Percentiles rank a stretch among this genome's conserved stretches.
phyloP scores from a whole-genome alignment of 2,113 vertebrate genomes.

The Vimba vimba region DNA sequence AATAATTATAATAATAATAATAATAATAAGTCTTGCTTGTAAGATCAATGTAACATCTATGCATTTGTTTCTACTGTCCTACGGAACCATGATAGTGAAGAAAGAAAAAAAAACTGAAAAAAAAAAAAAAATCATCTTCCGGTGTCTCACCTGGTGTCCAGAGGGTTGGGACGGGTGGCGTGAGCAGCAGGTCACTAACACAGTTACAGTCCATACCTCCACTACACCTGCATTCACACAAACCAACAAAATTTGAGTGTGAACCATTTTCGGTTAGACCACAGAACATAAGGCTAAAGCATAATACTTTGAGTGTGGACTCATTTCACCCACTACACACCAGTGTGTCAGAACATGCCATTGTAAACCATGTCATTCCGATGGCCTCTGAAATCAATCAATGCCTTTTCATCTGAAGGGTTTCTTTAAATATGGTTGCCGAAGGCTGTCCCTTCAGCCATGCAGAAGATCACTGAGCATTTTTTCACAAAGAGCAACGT shows the following conservation, averaged over 20 bases:
- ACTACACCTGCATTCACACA: conserved; percentile 69
- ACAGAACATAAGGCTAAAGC: neutral
- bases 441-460: conserved; percentile 33
- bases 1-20: too few relatives aligned
- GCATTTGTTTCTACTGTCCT: neutral
- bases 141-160: conserved; percentile 88
- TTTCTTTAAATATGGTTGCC: conserved; percentile 44
- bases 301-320: conserved; percentile 18
- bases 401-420: conserved; percentile 46
- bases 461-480: conserved; percentile 46
- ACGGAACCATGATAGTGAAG: neutral
- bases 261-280: neutral
- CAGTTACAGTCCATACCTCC: conserved; percentile 92
- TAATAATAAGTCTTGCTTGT: neutral
- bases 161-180: conserved; percentile 87
- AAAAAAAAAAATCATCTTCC: conserved; percentile 13
- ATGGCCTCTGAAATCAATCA: conserved; percentile 42
- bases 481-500: conserved; percentile 45
- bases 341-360: neutral
- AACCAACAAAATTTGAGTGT: conserved; percentile 8
- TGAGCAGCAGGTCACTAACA: conserved; percentile 89
- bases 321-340: conserved; percentile 19
- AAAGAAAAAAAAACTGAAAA: too few relatives aligned
- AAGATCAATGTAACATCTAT: neutral
- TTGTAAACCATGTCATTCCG: conserved; percentile 34